Base-by-base conservation (phyloP, 2,113 vertebrate genomes). In the Ptilonorhynchus violaceus region DNA sequence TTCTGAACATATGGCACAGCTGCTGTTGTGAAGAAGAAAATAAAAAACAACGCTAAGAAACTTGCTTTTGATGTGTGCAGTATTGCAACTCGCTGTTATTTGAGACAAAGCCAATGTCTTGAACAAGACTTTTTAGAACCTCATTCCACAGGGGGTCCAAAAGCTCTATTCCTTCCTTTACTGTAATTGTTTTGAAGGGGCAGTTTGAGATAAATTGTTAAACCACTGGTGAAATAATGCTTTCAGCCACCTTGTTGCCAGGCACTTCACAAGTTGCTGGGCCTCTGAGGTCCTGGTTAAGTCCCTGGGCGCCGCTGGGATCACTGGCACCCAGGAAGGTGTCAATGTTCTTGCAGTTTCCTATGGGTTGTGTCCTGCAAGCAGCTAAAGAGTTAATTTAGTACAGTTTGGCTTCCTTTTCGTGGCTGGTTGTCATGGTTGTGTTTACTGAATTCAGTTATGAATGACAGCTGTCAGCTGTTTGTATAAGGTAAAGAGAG, bases 61-160 rank as follows among this genome's bases (percentile, higher is more conserved):
- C 22, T 91, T 89, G 76, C 76, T 94, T 93, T 89, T 93, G 96
- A 87, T 84, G 47, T 56, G 27, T 85, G 35, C 47, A 78, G 10
- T 49, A 10, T 60, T 89, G 66, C 58, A 82, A 15, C 24, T 94
- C 0, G 0, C 16, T 87, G 56, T 47, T 85, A 66, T 23, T 83
- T 85, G 77, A 60, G 49, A 68, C 52, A 72, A 84, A 68, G 24
- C 18, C 60, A 37, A 2, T 37, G 24, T 59, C 28, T 74, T 63
- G 47, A 77, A 15, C 2, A n/a, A 84, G 47, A 25, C 53, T 73
- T 76, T 91, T 70, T 53, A n/a, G 31, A 86, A 49, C 25, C 17
- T 77, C 21, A 2, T 94, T 85, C 62, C 39, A 60, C 41, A 60
- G 60, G 31, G 60, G 41, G 15, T 62, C 53, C 35, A 62, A 89